Percentiles rank a stretch among this genome's conserved stretches.
Evolutionary conservation across 2,888 invertebrate species (phyloP).

Genomic region (Minunthozetes semirufus): DNA sequence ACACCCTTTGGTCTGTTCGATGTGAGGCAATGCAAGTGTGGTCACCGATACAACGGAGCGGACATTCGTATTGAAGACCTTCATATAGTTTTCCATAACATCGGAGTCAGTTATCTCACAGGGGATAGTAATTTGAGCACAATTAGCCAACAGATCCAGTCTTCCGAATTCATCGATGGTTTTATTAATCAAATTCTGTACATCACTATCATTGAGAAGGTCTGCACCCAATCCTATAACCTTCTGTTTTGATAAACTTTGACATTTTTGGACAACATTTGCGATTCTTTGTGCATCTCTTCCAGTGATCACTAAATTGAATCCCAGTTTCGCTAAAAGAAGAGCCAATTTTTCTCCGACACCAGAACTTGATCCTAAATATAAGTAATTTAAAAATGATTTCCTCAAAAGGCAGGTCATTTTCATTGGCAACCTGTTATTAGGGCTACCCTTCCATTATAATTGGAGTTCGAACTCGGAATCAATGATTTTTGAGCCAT

Average conservation of each 20-base stretch:
- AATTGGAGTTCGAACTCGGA: not conserved
- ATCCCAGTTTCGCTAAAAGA: not conserved
- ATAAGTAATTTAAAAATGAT: not conserved
- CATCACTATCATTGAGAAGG: not conserved
- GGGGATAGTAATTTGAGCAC: not conserved
- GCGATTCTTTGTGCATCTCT: not conserved
- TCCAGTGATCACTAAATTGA: slow-evolving; percentile 13
- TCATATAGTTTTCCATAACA: not conserved
- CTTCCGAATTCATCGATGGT: slow-evolving; percentile 8
- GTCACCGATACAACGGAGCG: not conserved
- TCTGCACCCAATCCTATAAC: slow-evolving; percentile 18
- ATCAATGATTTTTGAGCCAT: not conserved
- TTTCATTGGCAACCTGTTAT: not conserved
- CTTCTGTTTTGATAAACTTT: slow-evolving; percentile 1
- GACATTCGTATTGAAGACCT: not conserved
- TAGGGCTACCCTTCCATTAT: not conserved
- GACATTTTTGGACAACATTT: not conserved
- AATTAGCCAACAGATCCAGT: slow-evolving; percentile 33
- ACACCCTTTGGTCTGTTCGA: not conserved
- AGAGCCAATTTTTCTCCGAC: not conserved
- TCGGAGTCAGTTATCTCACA: not conserved
- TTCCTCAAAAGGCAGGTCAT: too few species aligned
- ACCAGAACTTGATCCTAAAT: slow-evolving; percentile 5
- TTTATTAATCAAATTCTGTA: not conserved
- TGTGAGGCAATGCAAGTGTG: not conserved